A percentile compares a stretch with the other conserved stretches of the same genome.
These are phyloP conservation scores for Neolamprologus sp. DNA, from an alignment of 2,113 vertebrate species.

Conservation along the genomic window DNA sequence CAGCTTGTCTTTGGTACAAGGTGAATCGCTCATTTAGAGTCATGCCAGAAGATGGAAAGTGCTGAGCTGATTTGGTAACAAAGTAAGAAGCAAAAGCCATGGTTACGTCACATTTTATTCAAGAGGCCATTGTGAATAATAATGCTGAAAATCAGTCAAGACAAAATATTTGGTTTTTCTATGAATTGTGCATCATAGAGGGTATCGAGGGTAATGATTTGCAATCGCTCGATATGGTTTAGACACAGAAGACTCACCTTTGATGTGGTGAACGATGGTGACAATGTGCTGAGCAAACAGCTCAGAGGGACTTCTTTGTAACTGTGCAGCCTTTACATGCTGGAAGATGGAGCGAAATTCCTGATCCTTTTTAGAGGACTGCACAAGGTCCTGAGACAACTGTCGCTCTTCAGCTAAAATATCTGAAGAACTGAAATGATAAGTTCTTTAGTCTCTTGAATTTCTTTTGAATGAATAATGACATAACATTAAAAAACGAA, in stretches of 20 bases:
- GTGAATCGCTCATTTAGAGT: constrained; percentile 95
- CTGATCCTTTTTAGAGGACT: constrained; percentile 88
- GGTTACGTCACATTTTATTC: not conserved
- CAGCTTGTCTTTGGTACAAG: constrained; percentile 92
- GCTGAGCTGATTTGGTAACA: constrained; percentile 77
- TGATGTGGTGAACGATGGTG: constrained; percentile 92
- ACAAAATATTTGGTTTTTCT: fast-evolving
- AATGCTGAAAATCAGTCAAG: not conserved
- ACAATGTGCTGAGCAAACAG: constrained; percentile 96
- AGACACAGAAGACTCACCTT: constrained; percentile 74
- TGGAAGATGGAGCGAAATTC: constrained; percentile 93
- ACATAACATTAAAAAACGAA: not conserved
- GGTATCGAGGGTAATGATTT: not conserved
- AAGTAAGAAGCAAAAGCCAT: not conserved
- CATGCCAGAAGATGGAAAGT: constrained; percentile 88
- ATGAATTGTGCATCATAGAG: not conserved
- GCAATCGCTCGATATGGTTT: not conserved
- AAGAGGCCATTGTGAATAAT: not conserved
- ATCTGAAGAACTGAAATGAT: constrained; percentile 75
- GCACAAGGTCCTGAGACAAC: constrained; percentile 86
- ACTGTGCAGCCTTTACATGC: constrained; percentile 83
- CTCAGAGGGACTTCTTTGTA: constrained; percentile 84
- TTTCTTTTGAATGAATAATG: not conserved
- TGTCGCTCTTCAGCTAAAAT: constrained; percentile 88
- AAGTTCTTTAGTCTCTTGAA: not conserved